Base-by-base conservation (phyloP, 1,140 invertebrate genomes). In the Calliphora vicina region DNA sequence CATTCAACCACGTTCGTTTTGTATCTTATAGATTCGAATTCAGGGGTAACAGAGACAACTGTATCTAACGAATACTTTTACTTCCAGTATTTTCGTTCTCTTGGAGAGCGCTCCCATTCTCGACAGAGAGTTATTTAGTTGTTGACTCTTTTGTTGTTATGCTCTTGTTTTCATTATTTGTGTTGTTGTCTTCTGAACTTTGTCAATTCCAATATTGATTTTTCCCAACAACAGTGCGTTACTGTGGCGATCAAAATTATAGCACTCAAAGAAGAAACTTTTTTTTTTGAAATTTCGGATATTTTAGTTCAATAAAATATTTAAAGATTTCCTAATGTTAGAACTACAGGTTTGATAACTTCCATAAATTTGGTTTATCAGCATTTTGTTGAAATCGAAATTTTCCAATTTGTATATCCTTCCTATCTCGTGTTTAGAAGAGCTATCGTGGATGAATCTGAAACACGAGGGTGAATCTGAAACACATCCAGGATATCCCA, bases 191-290 rank as follows among this genome's bases (percentile, higher is more conserved):
- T 67, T 67, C 8, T 25, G 61, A 67, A 67, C 61, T 67, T 67
- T 67, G 61, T 67, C 10, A 67, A 25, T 67, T 67, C 61, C 61
- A 67, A 67, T 67, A 67, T 67, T 25, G 61, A 67, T 67, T 67
- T 67, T 67, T 67, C 61, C 61, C 17, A 67, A 67, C 61, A 67
- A 67, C 35, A 35, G 20, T 67, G 61, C 6, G 10, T 8, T 23
- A 67, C 61, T 2, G 61, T 20, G 23, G 23, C 5, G 61, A 10
- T 2, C 61, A 67, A 23, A 50, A 50, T 50, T 50, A 17, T 50
- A 17, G 45, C 35, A 35, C 6, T n/a, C n/a, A n/a, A n/a, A n/a
- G n/a, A n/a, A n/a, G n/a, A n/a, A n/a, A n/a, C n/a, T n/a, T n/a
- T n/a, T n/a, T n/a, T n/a, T n/a, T n/a, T n/a, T n/a, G n/a, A n/a